Conservation (phyloP, 2,797 vertebrate species). For the Triplophysa bombifrons region DNA sequence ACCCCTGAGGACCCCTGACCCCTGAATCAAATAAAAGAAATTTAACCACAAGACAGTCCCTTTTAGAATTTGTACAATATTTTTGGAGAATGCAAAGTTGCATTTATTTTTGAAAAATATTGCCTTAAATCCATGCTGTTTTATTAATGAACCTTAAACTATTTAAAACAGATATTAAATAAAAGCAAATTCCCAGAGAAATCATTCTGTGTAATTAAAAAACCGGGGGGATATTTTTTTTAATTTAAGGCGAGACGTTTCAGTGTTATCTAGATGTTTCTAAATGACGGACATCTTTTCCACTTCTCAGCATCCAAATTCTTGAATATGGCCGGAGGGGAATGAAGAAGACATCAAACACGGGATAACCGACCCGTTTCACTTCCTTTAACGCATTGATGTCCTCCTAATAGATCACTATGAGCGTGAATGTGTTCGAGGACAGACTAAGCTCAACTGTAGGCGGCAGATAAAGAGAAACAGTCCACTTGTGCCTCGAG, state of each 20-base stretch:
- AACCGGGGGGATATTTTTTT: neutral
- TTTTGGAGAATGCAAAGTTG: no score
- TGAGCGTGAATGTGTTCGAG: conserved; percentile 56
- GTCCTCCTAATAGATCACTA: conserved; percentile 65
- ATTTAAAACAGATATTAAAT: neutral
- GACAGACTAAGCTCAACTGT: conserved; percentile 67
- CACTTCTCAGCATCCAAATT: neutral
- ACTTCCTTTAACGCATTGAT: conserved; percentile 58
- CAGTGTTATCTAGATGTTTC: conserved; percentile 9
- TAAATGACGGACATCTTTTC: neutral
- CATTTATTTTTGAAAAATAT: neutral
- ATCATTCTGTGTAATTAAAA: conserved; percentile 10
- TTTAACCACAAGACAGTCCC: no score
- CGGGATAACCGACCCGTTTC: conserved; percentile 53
- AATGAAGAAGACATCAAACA: conserved; percentile 71
- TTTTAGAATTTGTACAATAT: no score
- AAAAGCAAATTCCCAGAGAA: neutral
- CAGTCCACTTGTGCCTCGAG: conserved; percentile 70
- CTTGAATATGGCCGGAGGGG: conserved; percentile 51
- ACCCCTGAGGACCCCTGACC: no score
- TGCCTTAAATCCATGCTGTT: neutral
- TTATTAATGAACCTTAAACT: neutral
- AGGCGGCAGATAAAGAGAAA: conserved; percentile 74
- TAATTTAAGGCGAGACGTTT: conserved; percentile 9
- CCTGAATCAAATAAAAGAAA: no score